A percentile compares a stretch with the other conserved stretches of the same genome.
Conservation (phyloP, 2,113 vertebrate genomes). For the Hypomesus transpacificus region DNA sequence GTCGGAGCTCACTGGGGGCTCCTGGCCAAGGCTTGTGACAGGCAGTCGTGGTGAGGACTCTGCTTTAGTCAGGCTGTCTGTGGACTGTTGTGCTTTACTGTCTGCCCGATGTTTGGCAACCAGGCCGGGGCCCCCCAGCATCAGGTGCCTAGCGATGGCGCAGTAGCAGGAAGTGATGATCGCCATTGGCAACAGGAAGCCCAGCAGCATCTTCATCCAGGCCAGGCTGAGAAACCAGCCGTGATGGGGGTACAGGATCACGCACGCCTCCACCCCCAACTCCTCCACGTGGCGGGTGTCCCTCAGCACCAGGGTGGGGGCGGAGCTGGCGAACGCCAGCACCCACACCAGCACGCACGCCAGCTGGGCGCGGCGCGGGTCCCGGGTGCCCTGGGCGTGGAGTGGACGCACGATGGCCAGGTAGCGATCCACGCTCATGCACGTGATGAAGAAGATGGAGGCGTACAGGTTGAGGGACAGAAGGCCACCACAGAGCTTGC, state of each 20-base stretch:
- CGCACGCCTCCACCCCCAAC: slow-evolving; percentile 74
- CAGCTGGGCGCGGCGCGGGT: slow-evolving; percentile 70
- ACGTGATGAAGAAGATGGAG: slow-evolving; percentile 90
- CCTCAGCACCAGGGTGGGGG: slow-evolving; percentile 80
- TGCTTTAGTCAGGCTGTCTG: too few relatives aligned
- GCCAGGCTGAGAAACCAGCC: slow-evolving; percentile 75
- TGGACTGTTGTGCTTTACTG: slow-evolving; percentile 2
- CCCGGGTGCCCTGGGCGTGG: slow-evolving; percentile 76
- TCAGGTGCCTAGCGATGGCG: slow-evolving; percentile 78
- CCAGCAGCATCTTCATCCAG: slow-evolving; percentile 81
- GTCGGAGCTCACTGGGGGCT: not conserved
- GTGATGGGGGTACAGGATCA: slow-evolving; percentile 73
- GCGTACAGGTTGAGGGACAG: slow-evolving; percentile 89
- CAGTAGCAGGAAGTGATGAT: slow-evolving; percentile 84
- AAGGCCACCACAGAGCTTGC: slow-evolving; percentile 83
- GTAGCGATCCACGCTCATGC: slow-evolving; percentile 92
- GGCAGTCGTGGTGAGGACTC: too few relatives aligned
- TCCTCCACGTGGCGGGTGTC: slow-evolving; percentile 59
- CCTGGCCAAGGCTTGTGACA: too few relatives aligned
- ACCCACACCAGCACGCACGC: slow-evolving; percentile 77
- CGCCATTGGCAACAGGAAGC: slow-evolving; percentile 82
- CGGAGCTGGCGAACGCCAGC: slow-evolving; percentile 77
- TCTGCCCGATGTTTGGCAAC: slow-evolving; percentile 28
- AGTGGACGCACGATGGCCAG: slow-evolving; percentile 84
- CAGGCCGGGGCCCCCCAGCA: slow-evolving; percentile 67